These are phyloP conservation scores for Teinopalpus imperialis DNA, from an alignment of 2,888 invertebrate species.

Conservation along the genomic window DNA sequence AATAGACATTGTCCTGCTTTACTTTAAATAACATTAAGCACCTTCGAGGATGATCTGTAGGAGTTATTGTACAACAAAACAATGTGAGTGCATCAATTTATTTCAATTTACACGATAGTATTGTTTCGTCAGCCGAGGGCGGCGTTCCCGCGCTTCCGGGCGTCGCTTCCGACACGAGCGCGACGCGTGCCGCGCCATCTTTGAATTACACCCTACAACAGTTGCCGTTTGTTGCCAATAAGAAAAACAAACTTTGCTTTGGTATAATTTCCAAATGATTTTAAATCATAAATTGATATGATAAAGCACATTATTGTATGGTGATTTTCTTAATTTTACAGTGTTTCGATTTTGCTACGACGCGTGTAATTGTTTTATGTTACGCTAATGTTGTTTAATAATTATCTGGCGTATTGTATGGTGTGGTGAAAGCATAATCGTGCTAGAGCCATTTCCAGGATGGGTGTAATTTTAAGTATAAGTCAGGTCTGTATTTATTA, in stretches of 20 bases:
- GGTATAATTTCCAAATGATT: conserved; percentile 26
- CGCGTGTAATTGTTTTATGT: conserved; percentile 67
- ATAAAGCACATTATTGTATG: conserved; percentile 30
- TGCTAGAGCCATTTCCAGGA: conserved; percentile 50
- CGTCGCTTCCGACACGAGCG: conserved; percentile 70
- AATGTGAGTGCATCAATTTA: conserved; percentile 74
- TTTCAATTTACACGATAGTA: conserved; percentile 77
- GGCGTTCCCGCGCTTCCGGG: conserved; percentile 69
- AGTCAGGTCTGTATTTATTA: conserved; percentile 50
- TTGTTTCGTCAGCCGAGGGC: conserved; percentile 69
- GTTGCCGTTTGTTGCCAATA: conserved; percentile 54
- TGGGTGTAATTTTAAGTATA: conserved; percentile 59
- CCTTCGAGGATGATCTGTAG: conserved; percentile 49
- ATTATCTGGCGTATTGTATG: conserved; percentile 67
- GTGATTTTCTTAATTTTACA: conserved; percentile 20
- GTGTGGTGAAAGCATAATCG: conserved; percentile 57
- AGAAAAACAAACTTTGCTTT: conserved; percentile 48
- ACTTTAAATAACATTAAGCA: conserved; percentile 34
- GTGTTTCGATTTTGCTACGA: conserved; percentile 13
- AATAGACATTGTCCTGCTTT: no score
- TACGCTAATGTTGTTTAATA: conserved; percentile 71
- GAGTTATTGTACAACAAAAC: conserved; percentile 50
- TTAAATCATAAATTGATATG: conserved; percentile 27
- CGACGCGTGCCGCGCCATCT: conserved; percentile 77
- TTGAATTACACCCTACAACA: conserved; percentile 69